Evolutionary conservation across 2,113 vertebrate genomes (phyloP).

Genomic region (Otocyon megalotis): DNA sequence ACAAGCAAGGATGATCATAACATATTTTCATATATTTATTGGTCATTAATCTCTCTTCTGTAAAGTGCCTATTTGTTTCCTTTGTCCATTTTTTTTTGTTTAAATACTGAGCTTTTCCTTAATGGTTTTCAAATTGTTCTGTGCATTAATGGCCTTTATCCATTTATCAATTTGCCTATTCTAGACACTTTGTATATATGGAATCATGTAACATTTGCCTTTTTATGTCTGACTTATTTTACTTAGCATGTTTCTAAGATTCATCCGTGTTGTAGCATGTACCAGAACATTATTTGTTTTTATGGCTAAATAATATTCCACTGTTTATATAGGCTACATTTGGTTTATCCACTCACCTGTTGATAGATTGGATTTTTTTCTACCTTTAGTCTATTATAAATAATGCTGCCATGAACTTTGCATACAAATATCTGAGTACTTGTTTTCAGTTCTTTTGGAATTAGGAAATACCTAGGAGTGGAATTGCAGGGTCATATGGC

Average conservation of each 20-base stretch:
- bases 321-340: background rate
- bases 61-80: background rate
- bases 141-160: background rate
- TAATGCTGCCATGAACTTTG: background rate
- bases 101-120: background rate
- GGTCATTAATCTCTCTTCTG: background rate
- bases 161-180: background rate
- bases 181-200: background rate
- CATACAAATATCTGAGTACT: background rate
- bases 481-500: background rate
- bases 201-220: background rate
- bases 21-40: background rate
- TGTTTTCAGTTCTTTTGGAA: background rate
- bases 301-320: slow-evolving; percentile 21
- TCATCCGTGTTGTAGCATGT: background rate
- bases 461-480: background rate
- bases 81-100: background rate
- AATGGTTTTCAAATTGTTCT: background rate
- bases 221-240: background rate
- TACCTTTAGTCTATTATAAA: background rate
- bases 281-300: background rate
- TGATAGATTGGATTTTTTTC: background rate
- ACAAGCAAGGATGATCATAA: background rate
- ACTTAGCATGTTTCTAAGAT: background rate
- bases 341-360: background rate